These are phyloP conservation scores for Urechis unicinctus DNA, from an alignment of 2,888 invertebrate species.

Conservation along the genomic window DNA sequence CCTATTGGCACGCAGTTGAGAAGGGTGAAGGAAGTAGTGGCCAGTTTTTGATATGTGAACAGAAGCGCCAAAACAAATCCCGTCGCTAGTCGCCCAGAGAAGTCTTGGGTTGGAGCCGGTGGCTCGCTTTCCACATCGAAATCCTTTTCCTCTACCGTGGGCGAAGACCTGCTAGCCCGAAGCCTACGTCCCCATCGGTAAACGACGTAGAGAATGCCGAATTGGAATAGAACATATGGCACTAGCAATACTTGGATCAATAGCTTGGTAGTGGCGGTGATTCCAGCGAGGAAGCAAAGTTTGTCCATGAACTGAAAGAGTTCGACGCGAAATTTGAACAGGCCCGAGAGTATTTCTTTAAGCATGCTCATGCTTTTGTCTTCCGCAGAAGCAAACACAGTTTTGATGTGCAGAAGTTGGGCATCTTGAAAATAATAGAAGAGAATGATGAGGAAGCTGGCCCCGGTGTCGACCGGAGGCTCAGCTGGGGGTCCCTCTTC, in stretches of 20 bases:
- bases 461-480: conserved; percentile 16
- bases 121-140: not conserved
- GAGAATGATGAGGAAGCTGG: conserved; percentile 22
- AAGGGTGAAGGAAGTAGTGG: conserved; percentile 21
- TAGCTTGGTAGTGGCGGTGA: conserved; percentile 12
- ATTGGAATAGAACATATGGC: conserved; percentile 17
- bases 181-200: conserved; percentile 7
- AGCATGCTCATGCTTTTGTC: conserved; percentile 14
- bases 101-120: not conserved
- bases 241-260: conserved; percentile 14
- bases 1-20: conserved; percentile 24
- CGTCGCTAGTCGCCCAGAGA: conserved; percentile 17
- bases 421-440: conserved; percentile 25
- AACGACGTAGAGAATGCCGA: conserved; percentile 14
- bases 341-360: conserved; percentile 14
- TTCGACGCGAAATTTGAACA: conserved; percentile 20
- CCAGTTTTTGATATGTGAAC: conserved; percentile 23
- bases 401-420: conserved; percentile 18
- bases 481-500: not conserved
- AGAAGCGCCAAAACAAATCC: conserved; percentile 22
- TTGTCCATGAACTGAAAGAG: conserved; percentile 21
- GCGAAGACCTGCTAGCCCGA: too few species aligned
- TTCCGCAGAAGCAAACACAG: conserved; percentile 12
- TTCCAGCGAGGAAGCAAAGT: conserved; percentile 15
- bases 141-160: too few species aligned